A percentile compares a stretch with the other conserved stretches of the same genome.
Evolutionary conservation across 2,113 vertebrate genomes (phyloP).

Genomic region (Anoplopoma fimbria): DNA sequence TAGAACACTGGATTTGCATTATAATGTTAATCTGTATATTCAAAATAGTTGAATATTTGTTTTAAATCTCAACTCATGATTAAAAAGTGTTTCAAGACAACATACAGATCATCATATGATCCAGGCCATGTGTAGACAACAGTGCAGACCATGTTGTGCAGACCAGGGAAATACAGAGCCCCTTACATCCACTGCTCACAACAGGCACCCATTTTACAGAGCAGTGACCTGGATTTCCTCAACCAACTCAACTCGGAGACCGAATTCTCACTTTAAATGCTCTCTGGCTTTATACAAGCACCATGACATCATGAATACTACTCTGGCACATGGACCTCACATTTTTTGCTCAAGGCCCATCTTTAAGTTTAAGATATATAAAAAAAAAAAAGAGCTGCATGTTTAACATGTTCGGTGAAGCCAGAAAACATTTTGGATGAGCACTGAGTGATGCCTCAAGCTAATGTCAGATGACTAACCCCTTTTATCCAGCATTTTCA

Average conservation of each 20-base stretch:
- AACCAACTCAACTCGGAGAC: slow-evolving; percentile 54
- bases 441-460: slow-evolving; percentile 22
- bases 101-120: slow-evolving; percentile 34
- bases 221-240: slow-evolving; percentile 77
- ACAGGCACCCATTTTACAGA: slow-evolving; percentile 69
- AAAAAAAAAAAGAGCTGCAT: neutral
- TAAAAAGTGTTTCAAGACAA: neutral
- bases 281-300: slow-evolving; percentile 66
- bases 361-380: neutral
- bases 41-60: neutral
- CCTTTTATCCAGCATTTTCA: slow-evolving; percentile 23
- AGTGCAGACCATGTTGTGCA: slow-evolving; percentile 38
- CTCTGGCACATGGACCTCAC: slow-evolving; percentile 10
- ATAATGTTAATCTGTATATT: neutral
- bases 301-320: slow-evolving; percentile 48
- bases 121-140: slow-evolving; percentile 27
- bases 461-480: slow-evolving; percentile 44
- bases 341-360: neutral
- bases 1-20: neutral
- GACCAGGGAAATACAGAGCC: slow-evolving; percentile 49
- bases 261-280: slow-evolving; percentile 64
- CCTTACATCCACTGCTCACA: slow-evolving; percentile 64
- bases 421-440: neutral
- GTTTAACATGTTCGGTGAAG: slow-evolving; percentile 9
- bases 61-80: neutral